Conservation (phyloP, 2,797 vertebrate species). For the Trematomus bernacchii region DNA sequence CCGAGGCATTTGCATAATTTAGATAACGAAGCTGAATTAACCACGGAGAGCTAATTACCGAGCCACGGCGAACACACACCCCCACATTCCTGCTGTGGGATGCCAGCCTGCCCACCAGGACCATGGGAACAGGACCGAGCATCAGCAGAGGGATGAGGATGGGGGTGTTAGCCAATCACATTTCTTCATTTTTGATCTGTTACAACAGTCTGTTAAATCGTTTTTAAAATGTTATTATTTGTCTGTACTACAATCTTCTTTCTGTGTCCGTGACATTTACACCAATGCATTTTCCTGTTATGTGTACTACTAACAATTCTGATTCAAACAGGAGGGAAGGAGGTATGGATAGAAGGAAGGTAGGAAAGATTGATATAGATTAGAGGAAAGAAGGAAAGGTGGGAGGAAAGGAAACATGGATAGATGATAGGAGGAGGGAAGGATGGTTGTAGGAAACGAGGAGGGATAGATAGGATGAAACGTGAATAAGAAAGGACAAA, state of each 20-base stretch:
- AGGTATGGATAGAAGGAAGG: neutral
- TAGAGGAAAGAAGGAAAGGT: neutral
- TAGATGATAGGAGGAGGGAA: neutral
- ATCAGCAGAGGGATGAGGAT: constrained; percentile 22
- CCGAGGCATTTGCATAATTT: constrained; percentile 85
- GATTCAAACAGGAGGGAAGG: neutral
- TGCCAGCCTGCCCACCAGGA: constrained; percentile 68
- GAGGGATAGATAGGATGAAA: no score
- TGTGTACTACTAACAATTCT: no score
- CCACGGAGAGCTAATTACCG: constrained; percentile 84
- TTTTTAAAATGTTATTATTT: no score
- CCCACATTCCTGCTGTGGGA: constrained; percentile 70
- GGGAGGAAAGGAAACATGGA: neutral
- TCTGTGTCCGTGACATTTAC: no score
- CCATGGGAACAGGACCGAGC: constrained; percentile 79
- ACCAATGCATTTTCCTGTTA: no score
- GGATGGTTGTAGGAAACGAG: neutral
- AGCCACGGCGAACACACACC: constrained; percentile 61
- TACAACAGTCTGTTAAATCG: no score
- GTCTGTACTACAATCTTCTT: no score
- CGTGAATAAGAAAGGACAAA: no score
- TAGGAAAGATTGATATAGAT: neutral
- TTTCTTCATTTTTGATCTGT: no score
- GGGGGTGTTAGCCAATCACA: constrained; percentile 11
- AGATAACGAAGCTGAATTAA: constrained; percentile 86